Conservation (phyloP, 2,113 vertebrate genomes). For the Proteles cristata region DNA sequence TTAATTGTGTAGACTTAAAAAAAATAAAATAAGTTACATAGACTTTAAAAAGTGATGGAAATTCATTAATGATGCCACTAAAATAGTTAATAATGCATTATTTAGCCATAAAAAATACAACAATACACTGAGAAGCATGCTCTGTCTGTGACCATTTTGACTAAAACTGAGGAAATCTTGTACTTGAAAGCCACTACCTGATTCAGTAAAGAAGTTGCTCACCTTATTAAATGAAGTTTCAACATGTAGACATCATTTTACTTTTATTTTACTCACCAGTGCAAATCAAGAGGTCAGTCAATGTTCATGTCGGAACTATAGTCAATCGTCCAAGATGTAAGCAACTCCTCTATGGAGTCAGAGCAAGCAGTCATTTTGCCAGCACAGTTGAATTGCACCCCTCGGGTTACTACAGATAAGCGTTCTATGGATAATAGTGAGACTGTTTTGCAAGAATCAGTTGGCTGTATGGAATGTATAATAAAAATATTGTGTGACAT, state of each 20-base stretch:
- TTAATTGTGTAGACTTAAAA: not conserved
- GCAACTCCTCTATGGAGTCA: too few species aligned
- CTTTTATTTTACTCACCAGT: not conserved
- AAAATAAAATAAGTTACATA: too few species aligned
- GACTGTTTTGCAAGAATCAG: not conserved
- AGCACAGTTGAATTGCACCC: too few species aligned
- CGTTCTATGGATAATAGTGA: not conserved
- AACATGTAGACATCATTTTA: not conserved
- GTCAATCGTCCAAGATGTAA: fast-evolving
- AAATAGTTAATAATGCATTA: too few species aligned
- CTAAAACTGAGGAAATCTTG: not conserved
- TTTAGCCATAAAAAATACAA: too few species aligned
- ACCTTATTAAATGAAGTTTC: not conserved
- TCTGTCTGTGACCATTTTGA: not conserved
- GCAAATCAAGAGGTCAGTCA: not conserved
- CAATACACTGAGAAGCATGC: not conserved
- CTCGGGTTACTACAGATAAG: not conserved
- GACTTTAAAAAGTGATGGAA: not conserved
- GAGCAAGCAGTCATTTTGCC: not conserved
- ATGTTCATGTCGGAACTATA: fast-evolving
- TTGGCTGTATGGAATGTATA: not conserved
- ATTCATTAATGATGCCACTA: not conserved
- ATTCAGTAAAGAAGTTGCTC: not conserved
- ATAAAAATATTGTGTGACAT: not conserved
- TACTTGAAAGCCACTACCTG: not conserved